Base-by-base conservation (phyloP, 2,797 vertebrate genomes). In the Smutsia gigantea region DNA sequence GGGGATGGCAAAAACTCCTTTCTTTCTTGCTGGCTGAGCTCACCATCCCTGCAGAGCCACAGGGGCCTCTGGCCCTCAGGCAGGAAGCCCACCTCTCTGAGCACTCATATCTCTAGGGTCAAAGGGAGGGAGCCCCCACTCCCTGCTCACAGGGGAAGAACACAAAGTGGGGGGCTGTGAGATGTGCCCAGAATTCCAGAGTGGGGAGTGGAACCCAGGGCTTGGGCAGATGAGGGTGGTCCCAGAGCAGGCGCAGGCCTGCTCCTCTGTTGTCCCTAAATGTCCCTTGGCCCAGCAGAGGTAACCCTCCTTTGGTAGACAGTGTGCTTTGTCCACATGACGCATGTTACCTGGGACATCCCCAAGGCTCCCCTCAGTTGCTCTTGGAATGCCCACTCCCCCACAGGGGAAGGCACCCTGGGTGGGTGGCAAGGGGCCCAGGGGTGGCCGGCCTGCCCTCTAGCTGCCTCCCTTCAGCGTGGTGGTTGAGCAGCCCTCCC, bases 401-500 rank as follows among this genome's bases (percentile, higher is more conserved):
- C 27, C 7, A 68, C 3, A 12, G 89, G 11, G 2, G 49, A 37
- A 25, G 49, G 61, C 21, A 55, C 23, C 19, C 18, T 0, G 0
- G 10, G 46, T 18, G 4, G 31, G 23, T 31, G 68, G 1, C 19
- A 37, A 66, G 82, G 72, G 19, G 53, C 37, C 23, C 34, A 31
- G 11, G 37, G 46, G 25, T 59, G 72, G n/a, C 64, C 9, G 2
- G 53, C 81, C 68, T 53, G 77, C 72, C 21, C 3, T 27, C 59
- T 2, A 8, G 14, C 39, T 81, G 78, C n/a, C 51, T 1, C n/a
- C 59, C 27, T 49, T 91, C 78, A 10, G n/a, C 15, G 23, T 18
- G 0, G 19, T 27, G 29, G 19, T 0, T 4, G 46, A 14, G 6
- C 4, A 1, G 0, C 4, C 75, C 55, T 34, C 21, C 46, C 46